Conservation (phyloP, 2,797 vertebrate genomes). For the Myotis myotis region DNA sequence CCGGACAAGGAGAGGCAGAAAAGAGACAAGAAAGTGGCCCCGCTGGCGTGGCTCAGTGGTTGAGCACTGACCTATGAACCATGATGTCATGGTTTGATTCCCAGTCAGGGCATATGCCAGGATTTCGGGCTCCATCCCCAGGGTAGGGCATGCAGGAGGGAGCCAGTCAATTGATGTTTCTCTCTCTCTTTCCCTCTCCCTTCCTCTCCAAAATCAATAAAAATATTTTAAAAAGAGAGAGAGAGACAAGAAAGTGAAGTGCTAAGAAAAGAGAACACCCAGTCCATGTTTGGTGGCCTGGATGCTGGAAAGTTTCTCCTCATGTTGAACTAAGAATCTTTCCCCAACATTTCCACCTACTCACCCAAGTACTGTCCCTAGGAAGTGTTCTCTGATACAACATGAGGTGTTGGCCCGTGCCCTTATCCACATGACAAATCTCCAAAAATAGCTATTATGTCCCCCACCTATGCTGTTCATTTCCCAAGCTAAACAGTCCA, state of each 20-base stretch:
- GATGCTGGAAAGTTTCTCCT: not conserved
- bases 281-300: not conserved
- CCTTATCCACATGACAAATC: not conserved
- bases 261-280: not conserved
- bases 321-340: not conserved
- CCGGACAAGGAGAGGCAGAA: not conserved
- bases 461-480: not conserved
- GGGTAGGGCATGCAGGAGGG: too few relatives aligned
- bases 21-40: not conserved
- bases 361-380: not conserved
- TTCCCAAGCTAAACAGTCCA: slow-evolving; percentile 42
- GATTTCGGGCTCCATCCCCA: too few relatives aligned
- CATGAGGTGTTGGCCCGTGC: not conserved
- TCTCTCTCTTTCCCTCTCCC: too few relatives aligned
- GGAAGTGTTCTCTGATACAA: not conserved
- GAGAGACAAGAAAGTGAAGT: not conserved
- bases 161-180: too few relatives aligned
- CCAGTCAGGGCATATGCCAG: too few relatives aligned
- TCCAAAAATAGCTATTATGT: slow-evolving; percentile 48
- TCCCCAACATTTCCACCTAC: not conserved
- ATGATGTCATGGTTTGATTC: too few relatives aligned
- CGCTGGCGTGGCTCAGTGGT: too few relatives aligned
- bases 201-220: too few relatives aligned
- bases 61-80: too few relatives aligned
- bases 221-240: not conserved